A percentile compares a stretch with the other conserved stretches of the same genome.
Conservation (phyloP, 1,140 invertebrate genomes). For the Dinoponera quadriceps region DNA sequence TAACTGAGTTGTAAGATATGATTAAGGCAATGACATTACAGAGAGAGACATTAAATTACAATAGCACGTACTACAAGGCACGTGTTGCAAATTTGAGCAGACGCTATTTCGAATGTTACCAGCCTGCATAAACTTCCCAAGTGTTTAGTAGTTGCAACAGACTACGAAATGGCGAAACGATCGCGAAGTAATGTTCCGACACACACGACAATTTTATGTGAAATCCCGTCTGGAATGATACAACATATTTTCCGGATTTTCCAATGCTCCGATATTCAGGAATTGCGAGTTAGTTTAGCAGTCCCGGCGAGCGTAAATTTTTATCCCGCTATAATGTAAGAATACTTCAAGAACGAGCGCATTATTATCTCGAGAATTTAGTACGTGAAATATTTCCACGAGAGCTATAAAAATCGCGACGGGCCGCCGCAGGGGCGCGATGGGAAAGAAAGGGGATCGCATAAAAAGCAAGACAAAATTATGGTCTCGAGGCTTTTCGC, state of each 20-base stretch:
- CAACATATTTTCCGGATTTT: constrained; percentile 20
- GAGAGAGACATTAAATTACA: constrained; percentile 47
- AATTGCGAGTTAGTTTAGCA: constrained; percentile 38
- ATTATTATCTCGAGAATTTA: constrained; percentile 53
- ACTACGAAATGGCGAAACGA: constrained; percentile 42
- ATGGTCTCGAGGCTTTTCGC: constrained; percentile 11
- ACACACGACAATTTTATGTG: constrained; percentile 49
- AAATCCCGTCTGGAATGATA: constrained; percentile 15
- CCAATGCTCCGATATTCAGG: constrained; percentile 28
- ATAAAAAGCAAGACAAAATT: constrained; percentile 21
- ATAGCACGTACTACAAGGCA: constrained; percentile 31
- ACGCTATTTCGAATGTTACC: constrained; percentile 27
- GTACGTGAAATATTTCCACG: constrained; percentile 55
- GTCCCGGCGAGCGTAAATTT: constrained; percentile 12
- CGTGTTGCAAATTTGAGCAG: constrained; percentile 48
- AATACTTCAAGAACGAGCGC: constrained; percentile 40
- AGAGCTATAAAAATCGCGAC: constrained; percentile 48
- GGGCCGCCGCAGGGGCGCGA: background rate
- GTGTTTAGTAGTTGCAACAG: constrained; percentile 36
- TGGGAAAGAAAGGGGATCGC: background rate
- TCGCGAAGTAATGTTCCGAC: constrained; percentile 32
- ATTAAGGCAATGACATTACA: constrained; percentile 38
- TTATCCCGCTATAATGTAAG: constrained; percentile 44
- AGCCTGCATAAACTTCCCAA: constrained; percentile 42
- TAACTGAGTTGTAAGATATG: constrained; percentile 31